Percentiles rank a stretch among this genome's conserved stretches.
Evolutionary conservation across 2,888 invertebrate species (phyloP).

Genomic region (Lissonota sp.): DNA sequence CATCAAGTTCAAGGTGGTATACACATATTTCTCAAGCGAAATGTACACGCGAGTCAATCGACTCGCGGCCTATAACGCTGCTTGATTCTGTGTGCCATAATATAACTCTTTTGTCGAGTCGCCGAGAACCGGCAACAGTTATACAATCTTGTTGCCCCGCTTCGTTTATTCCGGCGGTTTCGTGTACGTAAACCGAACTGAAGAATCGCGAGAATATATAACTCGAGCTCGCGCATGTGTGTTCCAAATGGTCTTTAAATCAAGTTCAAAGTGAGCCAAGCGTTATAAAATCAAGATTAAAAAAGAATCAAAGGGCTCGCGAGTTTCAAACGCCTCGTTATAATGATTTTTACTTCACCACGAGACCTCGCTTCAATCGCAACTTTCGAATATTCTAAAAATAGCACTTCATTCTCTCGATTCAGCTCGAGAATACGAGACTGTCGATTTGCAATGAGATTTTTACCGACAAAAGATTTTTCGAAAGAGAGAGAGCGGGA

Average conservation of each 20-base stretch:
- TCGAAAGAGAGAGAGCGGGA: background rate
- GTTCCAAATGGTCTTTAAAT: slow-evolving; percentile 1
- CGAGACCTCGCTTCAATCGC: background rate
- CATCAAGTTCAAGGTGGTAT: slow-evolving; percentile 57
- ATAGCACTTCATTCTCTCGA: background rate
- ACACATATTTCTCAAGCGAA: slow-evolving; percentile 35
- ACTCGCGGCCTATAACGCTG: slow-evolving; percentile 1
- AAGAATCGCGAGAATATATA: slow-evolving; percentile 6
- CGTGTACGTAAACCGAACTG: background rate
- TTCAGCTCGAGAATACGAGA: background rate
- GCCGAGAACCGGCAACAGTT: slow-evolving; percentile 29
- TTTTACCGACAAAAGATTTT: background rate
- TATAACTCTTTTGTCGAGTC: slow-evolving; percentile 26
- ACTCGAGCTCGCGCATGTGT: background rate
- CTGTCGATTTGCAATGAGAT: background rate
- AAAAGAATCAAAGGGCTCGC: slow-evolving; percentile 2
- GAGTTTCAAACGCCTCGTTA: background rate
- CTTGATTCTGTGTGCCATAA: background rate
- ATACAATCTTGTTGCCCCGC: slow-evolving; percentile 47
- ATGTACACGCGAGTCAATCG: slow-evolving; percentile 46
- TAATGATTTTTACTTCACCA: background rate
- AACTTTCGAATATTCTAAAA: background rate
- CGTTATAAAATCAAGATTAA: background rate
- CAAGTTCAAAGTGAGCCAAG: slow-evolving; percentile 30
- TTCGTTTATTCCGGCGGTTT: background rate